Evolutionary conservation across 2,797 vertebrate genomes (phyloP).

Genomic region (Capromys pilorides): DNA sequence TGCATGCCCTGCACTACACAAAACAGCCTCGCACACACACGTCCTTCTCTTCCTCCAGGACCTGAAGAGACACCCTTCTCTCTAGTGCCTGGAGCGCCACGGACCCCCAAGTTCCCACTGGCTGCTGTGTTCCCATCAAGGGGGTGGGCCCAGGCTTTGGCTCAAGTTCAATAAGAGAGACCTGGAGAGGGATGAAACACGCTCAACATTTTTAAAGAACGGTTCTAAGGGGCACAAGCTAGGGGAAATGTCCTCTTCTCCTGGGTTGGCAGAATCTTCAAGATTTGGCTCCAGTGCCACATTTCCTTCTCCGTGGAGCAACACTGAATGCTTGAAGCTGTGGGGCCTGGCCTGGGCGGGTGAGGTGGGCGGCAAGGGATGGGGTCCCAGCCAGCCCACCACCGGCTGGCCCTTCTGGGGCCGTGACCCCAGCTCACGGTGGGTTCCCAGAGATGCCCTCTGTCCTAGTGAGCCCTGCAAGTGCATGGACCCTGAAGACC

Average conservation of each 20-base stretch:
- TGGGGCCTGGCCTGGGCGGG: too few relatives aligned
- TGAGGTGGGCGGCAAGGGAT: accelerated
- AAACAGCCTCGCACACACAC: background rate
- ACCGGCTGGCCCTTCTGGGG: accelerated
- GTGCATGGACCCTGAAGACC: background rate
- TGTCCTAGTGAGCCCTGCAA: background rate
- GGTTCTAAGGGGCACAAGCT: too few relatives aligned
- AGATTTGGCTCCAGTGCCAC: background rate
- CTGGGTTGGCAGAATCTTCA: background rate
- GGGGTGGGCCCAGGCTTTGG: accelerated
- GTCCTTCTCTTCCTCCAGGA: background rate
- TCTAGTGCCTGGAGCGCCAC: background rate
- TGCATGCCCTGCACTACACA: background rate
- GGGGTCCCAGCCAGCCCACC: background rate
- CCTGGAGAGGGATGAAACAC: background rate
- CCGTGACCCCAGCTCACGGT: background rate
- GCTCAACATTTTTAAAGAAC: background rate
- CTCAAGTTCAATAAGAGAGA: background rate
- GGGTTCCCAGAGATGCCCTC: background rate
- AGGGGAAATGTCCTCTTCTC: background rate
- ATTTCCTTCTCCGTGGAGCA: accelerated
- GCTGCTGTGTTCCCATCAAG: background rate
- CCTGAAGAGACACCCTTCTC: background rate
- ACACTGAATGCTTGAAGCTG: background rate
- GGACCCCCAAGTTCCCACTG: background rate